Conservation (phyloP, 2,113 vertebrate species). For the Sorex araneus region DNA sequence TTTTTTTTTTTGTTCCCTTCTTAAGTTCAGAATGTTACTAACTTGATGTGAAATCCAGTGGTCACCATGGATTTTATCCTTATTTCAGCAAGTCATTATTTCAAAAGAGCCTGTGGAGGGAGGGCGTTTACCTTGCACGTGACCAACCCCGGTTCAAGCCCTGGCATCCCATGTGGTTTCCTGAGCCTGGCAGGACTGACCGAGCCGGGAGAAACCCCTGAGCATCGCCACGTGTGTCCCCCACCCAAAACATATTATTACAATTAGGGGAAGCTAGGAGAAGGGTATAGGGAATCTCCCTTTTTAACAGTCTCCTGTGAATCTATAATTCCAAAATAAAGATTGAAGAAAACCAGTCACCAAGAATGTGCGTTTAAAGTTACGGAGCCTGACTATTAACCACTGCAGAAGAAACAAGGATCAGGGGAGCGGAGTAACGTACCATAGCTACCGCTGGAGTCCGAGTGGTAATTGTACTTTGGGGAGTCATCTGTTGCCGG, state of each 20-base stretch:
- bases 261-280: not conserved
- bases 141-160: not conserved
- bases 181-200: not conserved
- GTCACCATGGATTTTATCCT: not conserved
- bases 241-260: not conserved
- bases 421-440: slow-evolving; percentile 44
- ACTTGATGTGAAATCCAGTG: not conserved
- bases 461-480: slow-evolving; percentile 93
- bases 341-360: not conserved
- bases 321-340: slow-evolving; percentile 49
- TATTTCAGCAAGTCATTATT: not conserved
- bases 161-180: too few species aligned
- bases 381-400: not conserved
- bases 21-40: slow-evolving; percentile 39
- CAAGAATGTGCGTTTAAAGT: not conserved
- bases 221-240: too few species aligned
- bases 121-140: not conserved
- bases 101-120: too few species aligned
- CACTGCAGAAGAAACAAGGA: not conserved
- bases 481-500: slow-evolving; percentile 93
- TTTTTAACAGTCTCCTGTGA: slow-evolving; percentile 24
- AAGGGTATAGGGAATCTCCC: not conserved
- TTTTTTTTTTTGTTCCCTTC: too few species aligned
- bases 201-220: too few species aligned
- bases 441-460: slow-evolving; percentile 89